Base-by-base conservation (phyloP, 2,888 invertebrate genomes). In the Micoletzkya japonica region DNA sequence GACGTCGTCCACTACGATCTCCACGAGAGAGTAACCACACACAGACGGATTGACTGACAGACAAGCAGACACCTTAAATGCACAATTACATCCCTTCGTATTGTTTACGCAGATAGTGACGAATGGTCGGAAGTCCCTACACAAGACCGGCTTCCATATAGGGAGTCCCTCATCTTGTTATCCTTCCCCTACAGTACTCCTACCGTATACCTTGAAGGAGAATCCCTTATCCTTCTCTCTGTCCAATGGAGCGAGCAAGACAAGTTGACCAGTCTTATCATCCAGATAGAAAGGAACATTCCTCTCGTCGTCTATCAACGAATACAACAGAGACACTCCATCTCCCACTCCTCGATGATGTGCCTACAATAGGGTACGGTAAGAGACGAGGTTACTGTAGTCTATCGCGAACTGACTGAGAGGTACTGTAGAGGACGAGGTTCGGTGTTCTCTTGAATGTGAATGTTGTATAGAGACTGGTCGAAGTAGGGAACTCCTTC, bases 1-100 rank as follows among this genome's bases (percentile, higher is more conserved):
- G 32, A 74, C 70, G 68, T 84, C 83, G 7, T 74, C 74, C 2
- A 83, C 77, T 30, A 74, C 52, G 49, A 77, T 60, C 26, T 50
- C 59, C 28, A 71, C 70, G 17, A 69, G 56, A 20, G 79, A 58
- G 54, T 60, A 66, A 34, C 72, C 77, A 37, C 77, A 77, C 4
- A 54, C 54, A 0, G 73, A 58, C 24, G 74, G 70, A 70, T 74
- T 75, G 20, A 69, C 57, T 50, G 63, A 71, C 36, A 77, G 70
- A 67, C 77, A 77, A 1, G 74, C 77, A 34, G 66, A 72, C 4
- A 77, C 60, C 76, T 77, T 17, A n/a, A 75, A 72, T 54, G n/a
- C 10, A 24, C 26, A 24, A 54, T 44, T n/a, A n/a, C n/a, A n/a
- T n/a, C n/a, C n/a, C n/a, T n/a, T n/a, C n/a, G n/a, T n/a, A n/a